Base-by-base conservation (phyloP, 2,797 vertebrate genomes). In the Hippocampus kuda region DNA sequence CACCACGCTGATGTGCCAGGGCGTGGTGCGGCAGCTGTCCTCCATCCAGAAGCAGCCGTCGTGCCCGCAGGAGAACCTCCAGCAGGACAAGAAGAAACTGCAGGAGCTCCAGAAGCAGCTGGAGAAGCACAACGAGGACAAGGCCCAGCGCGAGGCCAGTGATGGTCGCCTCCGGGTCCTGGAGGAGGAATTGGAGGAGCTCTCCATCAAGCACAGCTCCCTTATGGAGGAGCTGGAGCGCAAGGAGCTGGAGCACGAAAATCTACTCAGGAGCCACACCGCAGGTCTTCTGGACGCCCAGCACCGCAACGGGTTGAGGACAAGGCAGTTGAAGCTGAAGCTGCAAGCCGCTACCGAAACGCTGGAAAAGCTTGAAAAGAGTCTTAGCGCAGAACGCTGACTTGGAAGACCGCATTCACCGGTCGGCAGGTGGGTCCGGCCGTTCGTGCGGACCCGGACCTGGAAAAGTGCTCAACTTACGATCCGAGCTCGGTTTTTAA, bases 31-130 rank as follows among this genome's bases (percentile, higher is more conserved):
- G 13, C 63, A 65, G 44, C 63, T 65, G 44, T 27, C 44, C 13
- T 65, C 44, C 42, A 48, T 27, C 46, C 63, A 65, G 13, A 65
- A 65, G 63, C 63, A 65, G 63, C 63, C 44, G 24, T 27, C 24
- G 42, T 49, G 44, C 46, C 63, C 44, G 24, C 63, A 48, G 15
- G 24, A 49, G 42, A 65, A 10, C 44, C 63, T 65, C 22, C 63
- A 65, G 44, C 44, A 48, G 44, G 63, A 65, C 24, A 65, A 65
- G 63, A 48, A 20, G 16, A 65, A 65, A n/a, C 63, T 65, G 44
- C 24, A 65, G 63, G 63, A 65, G 63, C 63, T 65, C 63, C n/a
- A 49, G 24, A 20, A 9, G 24, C 63, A 65, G 63, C 24, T 65
- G 63, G 63, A 65, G 24, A 65, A 48, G 8, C 44, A 65, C 44